These are phyloP conservation scores for Lasioglossum leucozonium DNA, from an alignment of 2,888 invertebrate genomes.

Conservation along the genomic window DNA sequence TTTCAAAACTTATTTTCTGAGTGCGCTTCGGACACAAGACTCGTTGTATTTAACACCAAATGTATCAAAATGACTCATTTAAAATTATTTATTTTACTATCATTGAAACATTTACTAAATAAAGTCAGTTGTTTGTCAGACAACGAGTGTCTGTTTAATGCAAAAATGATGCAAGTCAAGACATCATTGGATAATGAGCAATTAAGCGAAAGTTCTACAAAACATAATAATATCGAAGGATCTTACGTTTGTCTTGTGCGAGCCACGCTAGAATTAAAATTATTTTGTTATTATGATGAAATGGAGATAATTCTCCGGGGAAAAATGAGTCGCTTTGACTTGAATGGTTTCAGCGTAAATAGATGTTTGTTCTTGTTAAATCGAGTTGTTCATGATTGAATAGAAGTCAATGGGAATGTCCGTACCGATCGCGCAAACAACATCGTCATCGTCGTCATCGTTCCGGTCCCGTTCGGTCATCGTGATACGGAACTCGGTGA, in stretches of 20 bases:
- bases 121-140: neutral
- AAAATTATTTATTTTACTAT: neutral
- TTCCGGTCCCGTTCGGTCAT: constrained; percentile 76
- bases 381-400: neutral
- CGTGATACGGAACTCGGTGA: constrained; percentile 75
- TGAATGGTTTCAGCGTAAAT: neutral
- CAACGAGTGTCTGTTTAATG: neutral
- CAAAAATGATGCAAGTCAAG: neutral
- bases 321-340: neutral
- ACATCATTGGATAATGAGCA: neutral
- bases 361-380: neutral
- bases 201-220: neutral
- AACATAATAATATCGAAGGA: neutral
- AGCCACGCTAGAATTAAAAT: neutral
- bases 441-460: constrained; percentile 69
- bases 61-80: no score
- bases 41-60: neutral
- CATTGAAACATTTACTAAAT: neutral
- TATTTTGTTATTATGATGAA: neutral
- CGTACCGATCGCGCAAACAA: constrained; percentile 68
- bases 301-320: neutral
- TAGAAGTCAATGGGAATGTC: neutral
- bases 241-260: neutral
- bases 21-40: neutral
- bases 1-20: neutral